These are phyloP conservation scores for Alviniconcha strummeri DNA, from an alignment of 2,888 invertebrate genomes.

Conservation along the genomic window DNA sequence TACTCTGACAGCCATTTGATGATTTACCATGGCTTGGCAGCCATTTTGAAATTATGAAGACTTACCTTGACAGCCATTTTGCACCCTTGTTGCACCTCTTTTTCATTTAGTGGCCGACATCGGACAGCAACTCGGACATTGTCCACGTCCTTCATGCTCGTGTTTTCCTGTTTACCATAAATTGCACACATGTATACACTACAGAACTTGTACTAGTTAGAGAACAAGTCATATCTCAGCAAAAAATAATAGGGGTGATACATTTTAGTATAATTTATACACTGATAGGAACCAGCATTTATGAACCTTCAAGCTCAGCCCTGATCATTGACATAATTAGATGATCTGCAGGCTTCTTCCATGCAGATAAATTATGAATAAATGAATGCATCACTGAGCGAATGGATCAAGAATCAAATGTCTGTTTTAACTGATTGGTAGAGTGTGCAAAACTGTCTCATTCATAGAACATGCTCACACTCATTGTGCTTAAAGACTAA, in stretches of 20 bases:
- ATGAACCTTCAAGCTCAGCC: background rate
- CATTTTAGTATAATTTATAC: background rate
- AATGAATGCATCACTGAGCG: background rate
- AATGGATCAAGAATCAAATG: background rate
- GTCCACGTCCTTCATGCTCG: constrained; percentile 76
- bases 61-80: constrained; percentile 83
- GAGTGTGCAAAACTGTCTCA: too few species aligned
- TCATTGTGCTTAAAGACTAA: too few species aligned
- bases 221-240: background rate
- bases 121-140: constrained; percentile 97
- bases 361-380: too few species aligned
- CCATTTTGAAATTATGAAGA: background rate
- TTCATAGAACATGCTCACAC: too few species aligned
- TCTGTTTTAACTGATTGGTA: too few species aligned
- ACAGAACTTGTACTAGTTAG: too few species aligned
- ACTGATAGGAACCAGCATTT: background rate
- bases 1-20: too few species aligned
- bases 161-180: constrained; percentile 50
- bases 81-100: constrained; percentile 84
- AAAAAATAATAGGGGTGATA: background rate
- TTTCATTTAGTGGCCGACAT: constrained; percentile 92
- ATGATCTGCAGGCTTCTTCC: too few species aligned
- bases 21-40: too few species aligned
- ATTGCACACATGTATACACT: background rate
- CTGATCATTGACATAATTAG: background rate